phyloP scores from a whole-genome alignment of 2,113 vertebrate genomes.

The Myotis yumanensis region DNA sequence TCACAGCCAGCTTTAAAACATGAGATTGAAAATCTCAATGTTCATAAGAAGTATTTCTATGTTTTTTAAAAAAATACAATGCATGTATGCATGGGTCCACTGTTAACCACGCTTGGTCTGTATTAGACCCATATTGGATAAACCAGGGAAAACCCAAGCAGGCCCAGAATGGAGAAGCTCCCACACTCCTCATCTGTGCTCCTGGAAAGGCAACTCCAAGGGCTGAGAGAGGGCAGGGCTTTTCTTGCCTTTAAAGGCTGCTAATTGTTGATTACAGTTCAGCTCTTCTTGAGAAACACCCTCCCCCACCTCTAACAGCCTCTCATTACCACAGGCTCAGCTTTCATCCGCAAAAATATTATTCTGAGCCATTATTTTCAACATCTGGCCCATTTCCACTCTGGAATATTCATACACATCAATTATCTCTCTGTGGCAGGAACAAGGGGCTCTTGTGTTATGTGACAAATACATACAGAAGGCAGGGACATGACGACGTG shows the following conservation, averaged over 20 bases:
- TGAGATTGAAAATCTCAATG: neutral
- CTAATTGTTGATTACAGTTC: constrained; percentile 77
- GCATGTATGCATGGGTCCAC: neutral
- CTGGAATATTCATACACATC: constrained; percentile 80
- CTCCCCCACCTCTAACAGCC: constrained; percentile 64
- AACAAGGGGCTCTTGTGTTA: constrained; percentile 73
- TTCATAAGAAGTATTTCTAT: neutral
- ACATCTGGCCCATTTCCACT: constrained; percentile 81
- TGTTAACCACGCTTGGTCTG: neutral
- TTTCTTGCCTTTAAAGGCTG: constrained; percentile 45
- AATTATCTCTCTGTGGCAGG: constrained; percentile 78
- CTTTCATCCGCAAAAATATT: constrained; percentile 79
- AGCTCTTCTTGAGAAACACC: constrained; percentile 63
- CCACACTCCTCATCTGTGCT: neutral
- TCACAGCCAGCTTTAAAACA: constrained; percentile 24
- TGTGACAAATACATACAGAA: constrained; percentile 79
- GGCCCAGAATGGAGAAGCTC: neutral
- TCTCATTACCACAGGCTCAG: constrained; percentile 67
- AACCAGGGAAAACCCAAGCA: neutral
- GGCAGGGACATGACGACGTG: constrained; percentile 71
- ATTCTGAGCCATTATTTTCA: constrained; percentile 80
- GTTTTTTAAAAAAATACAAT: neutral
- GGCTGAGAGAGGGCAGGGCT: neutral
- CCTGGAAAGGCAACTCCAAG: neutral
- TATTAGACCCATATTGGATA: neutral